Base-by-base conservation (phyloP, 2,888 invertebrate genomes). In the Drosophila kuntzei region DNA sequence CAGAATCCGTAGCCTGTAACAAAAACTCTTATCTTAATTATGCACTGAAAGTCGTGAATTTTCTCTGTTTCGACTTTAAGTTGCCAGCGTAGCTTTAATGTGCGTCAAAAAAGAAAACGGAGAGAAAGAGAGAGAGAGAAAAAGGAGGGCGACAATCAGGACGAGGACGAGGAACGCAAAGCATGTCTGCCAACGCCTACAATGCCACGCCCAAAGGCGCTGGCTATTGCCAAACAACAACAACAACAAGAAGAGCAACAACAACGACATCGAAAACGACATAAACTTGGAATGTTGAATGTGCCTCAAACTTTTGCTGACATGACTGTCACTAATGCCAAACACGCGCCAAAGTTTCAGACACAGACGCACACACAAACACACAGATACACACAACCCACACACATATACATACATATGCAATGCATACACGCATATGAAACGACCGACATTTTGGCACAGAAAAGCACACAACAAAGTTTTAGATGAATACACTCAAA, bases 251-350 rank as follows among this genome's bases (percentile, higher is more conserved):
- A 7, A 55, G 1, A 44, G 27, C 46, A 62, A 25, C 41, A 46
- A 57, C 46, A 49, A 29, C 39, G 9, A 61, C 54, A 39, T 47
- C 58, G 14, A 66, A 64, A 50, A 69, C 87, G 84, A 87, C 74
- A 89, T 88, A 87, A 83, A 83, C 83, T 83, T 87, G 83, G 83
- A 83, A 83, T 83, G 83, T 83, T 83, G 84, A 85, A 85, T 85
- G 85, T 89, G 87, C 73, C 84, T 84, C 89, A 87, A 85, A 85
- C 79, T 85, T 89, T 89, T 87, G 89, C 85, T 89, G 85, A 89
- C 89, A 89, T 84, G 85, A 87, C 85, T 85, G 85, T 85, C 88
- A 89, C 85, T 85, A 85, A 85, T 89, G 85, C 85, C 85, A 85
- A 89, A 89, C 89, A 85, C 89, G 85, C 85, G 85, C 89, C 89